phyloP scores from a whole-genome alignment of 1,140 invertebrate genomes.

The Calliphora vicina region DNA sequence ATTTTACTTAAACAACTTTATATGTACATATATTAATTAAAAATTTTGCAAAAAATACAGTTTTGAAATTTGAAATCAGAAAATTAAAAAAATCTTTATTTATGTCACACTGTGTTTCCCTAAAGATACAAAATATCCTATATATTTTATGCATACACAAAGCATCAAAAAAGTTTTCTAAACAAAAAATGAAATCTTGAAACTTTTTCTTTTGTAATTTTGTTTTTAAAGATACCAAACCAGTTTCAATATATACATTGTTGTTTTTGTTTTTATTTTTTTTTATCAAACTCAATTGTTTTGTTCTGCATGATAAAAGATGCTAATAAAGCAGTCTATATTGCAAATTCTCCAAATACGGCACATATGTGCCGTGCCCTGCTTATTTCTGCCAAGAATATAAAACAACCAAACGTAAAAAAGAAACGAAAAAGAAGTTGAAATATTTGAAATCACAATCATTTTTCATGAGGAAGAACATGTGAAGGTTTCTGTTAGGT shows the following conservation, averaged over 20 bases:
- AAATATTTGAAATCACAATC: background rate
- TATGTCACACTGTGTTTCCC: too few relatives aligned
- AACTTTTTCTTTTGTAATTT: too few relatives aligned
- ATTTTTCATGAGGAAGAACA: constrained; percentile 1
- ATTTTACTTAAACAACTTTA: too few relatives aligned
- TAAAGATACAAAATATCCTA: too few relatives aligned
- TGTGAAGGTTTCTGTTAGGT: background rate
- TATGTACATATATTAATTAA: too few relatives aligned
- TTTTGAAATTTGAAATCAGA: too few relatives aligned
- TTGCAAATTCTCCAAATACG: background rate
- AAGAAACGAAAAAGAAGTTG: background rate
- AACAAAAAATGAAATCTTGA: too few relatives aligned
- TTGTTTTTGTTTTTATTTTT: background rate
- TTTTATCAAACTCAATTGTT: background rate
- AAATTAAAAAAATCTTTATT: too few relatives aligned
- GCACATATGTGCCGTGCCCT: background rate
- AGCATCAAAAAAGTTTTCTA: too few relatives aligned
- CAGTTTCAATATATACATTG: background rate
- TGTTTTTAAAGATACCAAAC: too few relatives aligned
- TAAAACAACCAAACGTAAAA: background rate
- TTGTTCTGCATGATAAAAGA: background rate
- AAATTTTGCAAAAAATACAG: too few relatives aligned
- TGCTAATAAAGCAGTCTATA: background rate
- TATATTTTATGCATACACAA: too few relatives aligned
- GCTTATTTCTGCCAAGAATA: background rate